Percentiles rank a stretch among this genome's conserved stretches.
Evolutionary conservation across 2,797 vertebrate species (phyloP).

Genomic region (Gouania willdenowi): DNA sequence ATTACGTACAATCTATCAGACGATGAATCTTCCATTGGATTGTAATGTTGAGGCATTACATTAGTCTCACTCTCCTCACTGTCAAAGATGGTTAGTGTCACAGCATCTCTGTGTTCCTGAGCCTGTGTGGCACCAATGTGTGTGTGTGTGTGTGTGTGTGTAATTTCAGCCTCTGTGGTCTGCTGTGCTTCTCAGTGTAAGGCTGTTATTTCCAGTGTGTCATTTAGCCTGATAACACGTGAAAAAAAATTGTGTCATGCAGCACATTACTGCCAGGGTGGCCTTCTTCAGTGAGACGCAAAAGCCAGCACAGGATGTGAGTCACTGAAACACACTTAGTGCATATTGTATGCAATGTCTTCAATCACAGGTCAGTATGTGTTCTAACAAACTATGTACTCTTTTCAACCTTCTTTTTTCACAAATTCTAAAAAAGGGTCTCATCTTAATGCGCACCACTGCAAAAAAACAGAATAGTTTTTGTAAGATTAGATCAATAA

Average conservation of each 20-base stretch:
- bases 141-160: constrained; percentile 2
- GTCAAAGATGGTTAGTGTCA: constrained; percentile 21
- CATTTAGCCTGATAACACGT: constrained; percentile 52
- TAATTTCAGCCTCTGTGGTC: constrained; percentile 13
- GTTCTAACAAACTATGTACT: no score
- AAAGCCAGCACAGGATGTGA: constrained; percentile 8
- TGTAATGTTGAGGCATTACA: constrained; percentile 18
- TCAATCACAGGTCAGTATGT: no score
- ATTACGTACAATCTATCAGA: no score
- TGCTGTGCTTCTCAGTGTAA: constrained; percentile 20
- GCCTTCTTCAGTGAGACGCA: constrained; percentile 11
- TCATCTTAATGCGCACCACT: no score
- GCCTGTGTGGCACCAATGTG: constrained; percentile 1
- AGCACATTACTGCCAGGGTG: constrained; percentile 45
- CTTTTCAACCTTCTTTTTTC: no score
- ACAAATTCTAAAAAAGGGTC: no score
- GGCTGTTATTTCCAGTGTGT: constrained; percentile 37
- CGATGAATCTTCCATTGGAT: constrained; percentile 15
- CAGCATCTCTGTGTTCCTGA: background rate
- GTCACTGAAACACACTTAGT: constrained; percentile 2
- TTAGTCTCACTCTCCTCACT: constrained; percentile 16
- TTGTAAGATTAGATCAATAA: no score
- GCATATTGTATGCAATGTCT: background rate
- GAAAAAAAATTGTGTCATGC: constrained; percentile 16
- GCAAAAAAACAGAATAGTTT: no score